Conservation (phyloP, 2,888 invertebrate genomes). For the Scaptomyza caliginosa region DNA sequence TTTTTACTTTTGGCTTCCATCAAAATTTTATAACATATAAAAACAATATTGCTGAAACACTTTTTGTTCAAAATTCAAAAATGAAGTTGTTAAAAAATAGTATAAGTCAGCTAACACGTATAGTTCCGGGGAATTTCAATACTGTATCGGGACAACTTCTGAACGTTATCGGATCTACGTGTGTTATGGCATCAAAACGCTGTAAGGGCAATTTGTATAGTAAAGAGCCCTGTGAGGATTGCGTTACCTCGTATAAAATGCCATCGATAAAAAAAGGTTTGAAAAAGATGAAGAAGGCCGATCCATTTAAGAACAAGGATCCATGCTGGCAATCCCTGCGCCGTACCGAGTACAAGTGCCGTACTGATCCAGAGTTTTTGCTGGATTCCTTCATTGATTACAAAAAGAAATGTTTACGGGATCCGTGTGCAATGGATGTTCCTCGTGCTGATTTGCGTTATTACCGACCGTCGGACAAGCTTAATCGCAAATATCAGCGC, state of each 20-base stretch:
- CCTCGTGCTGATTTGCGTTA: conserved; percentile 33
- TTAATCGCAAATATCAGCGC: conserved; percentile 49
- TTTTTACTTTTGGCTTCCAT: background rate
- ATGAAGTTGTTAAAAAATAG: conserved; percentile 25
- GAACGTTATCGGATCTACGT: background rate
- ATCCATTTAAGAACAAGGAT: conserved; percentile 23
- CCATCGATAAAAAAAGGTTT: background rate
- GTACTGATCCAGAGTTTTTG: conserved; percentile 56
- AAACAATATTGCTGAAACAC: background rate
- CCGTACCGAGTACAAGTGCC: conserved; percentile 65
- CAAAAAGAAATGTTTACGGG: conserved; percentile 18
- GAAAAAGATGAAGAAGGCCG: background rate
- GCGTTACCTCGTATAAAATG: conserved; percentile 18
- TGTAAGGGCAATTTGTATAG: conserved; percentile 34
- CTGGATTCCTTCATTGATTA: conserved; percentile 40
- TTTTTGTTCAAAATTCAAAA: background rate
- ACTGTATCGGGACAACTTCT: background rate
- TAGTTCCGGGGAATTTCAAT: background rate
- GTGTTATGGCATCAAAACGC: conserved; percentile 7
- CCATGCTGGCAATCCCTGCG: conserved; percentile 64
- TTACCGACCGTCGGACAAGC: conserved; percentile 56
- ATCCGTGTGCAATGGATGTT: conserved; percentile 27
- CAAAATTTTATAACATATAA: background rate
- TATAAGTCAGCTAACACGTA: conserved; percentile 1
- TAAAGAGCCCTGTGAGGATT: conserved; percentile 45